phyloP scores from a whole-genome alignment of 2,113 vertebrate species.

The Gymnorhina tibicen region DNA sequence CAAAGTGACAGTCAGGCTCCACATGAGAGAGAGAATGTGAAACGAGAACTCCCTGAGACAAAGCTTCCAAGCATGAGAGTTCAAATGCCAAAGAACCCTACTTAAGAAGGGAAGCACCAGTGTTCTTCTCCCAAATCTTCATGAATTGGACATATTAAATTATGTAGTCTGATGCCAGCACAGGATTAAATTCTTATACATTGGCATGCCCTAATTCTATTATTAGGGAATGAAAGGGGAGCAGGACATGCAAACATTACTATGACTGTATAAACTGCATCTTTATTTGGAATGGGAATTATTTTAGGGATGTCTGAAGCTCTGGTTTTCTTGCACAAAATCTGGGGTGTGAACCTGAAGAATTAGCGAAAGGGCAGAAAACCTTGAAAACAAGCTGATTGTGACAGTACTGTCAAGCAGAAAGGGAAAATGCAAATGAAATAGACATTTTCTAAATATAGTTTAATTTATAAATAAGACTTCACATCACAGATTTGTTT shows the following conservation, averaged over 20 bases:
- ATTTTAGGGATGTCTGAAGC: slow-evolving; percentile 12
- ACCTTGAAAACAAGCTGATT: slow-evolving; percentile 19
- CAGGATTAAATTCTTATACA: neutral
- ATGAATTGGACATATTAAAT: neutral
- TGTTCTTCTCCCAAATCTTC: neutral
- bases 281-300: slow-evolving; percentile 5
- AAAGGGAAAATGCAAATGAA: slow-evolving; percentile 44
- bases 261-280: neutral
- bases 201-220: neutral
- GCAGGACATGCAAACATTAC: neutral
- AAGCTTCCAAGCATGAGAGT: neutral
- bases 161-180: neutral
- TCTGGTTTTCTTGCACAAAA: neutral
- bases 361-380: neutral
- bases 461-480: slow-evolving; percentile 70
- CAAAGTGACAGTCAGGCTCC: neutral
- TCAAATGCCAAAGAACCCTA: neutral
- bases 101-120: neutral
- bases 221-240: neutral
- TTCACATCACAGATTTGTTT: slow-evolving; percentile 71
- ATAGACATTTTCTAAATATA: slow-evolving; percentile 52
- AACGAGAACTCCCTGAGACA: neutral
- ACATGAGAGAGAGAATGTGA: neutral
- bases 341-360: slow-evolving; percentile 9
- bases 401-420: neutral